Evolutionary conservation across 2,113 vertebrate genomes (phyloP).

Genomic region (Nothobranchius furzeri): DNA sequence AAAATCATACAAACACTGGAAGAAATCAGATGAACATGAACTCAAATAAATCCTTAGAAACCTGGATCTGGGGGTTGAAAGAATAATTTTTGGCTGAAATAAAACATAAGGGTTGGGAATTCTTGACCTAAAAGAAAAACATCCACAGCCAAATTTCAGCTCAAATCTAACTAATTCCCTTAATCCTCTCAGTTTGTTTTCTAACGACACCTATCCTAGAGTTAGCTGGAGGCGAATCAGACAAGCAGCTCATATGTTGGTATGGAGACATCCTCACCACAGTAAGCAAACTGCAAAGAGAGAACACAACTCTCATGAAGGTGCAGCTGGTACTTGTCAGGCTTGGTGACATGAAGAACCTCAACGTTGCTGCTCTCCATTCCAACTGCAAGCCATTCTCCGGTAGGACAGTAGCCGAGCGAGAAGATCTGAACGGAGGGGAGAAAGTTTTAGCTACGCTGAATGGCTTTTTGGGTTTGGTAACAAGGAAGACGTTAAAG

Average conservation of each 20-base stretch:
- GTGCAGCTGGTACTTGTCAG: constrained; percentile 97
- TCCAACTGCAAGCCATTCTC: constrained; percentile 96
- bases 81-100: no score
- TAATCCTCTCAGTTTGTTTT: no score
- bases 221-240: background rate
- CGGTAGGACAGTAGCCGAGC: constrained; percentile 94
- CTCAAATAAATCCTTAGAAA: background rate
- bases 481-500: background rate
- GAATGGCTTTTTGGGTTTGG: background rate
- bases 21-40: background rate
- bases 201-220: no score
- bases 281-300: constrained; percentile 96
- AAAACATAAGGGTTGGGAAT: no score
- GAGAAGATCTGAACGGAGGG: constrained; percentile 88
- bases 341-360: constrained; percentile 94
- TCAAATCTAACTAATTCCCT: no score
- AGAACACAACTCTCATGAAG: constrained; percentile 98
- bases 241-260: background rate
- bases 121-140: no score
- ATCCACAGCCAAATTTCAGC: no score
- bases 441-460: background rate
- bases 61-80: no score
- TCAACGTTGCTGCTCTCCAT: constrained; percentile 99
- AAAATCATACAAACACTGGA: constrained; percentile 1
- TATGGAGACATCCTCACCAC: constrained; percentile 80